Base-by-base conservation (phyloP, 2,797 vertebrate species). In the Muraenolepis orangiensis region DNA sequence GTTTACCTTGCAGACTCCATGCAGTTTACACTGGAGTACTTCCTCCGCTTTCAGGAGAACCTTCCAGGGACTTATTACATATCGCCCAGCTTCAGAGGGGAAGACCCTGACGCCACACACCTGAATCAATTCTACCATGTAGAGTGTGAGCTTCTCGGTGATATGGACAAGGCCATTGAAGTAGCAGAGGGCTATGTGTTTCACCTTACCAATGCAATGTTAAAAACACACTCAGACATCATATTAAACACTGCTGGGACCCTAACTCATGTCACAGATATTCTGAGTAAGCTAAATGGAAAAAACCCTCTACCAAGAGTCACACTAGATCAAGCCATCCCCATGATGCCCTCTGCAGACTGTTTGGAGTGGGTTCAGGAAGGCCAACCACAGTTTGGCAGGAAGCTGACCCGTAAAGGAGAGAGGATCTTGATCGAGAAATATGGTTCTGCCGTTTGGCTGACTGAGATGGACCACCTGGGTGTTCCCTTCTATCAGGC, bases 121-220 rank as follows among this genome's bases (percentile, higher is more conserved):
- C 83, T 95, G 74, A 95, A 95, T 76, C 93, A 95, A 86, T 95
- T 95, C 86, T 95, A 94, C 82, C 94, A 95, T 1, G 91, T 95
- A 1, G 94, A 95, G 84, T 95, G 94, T 78, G 94, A 95, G 83
- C 82, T 94, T 40, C 71, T 93, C 76, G 94, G 94, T 32, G 84
- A 93, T 80, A 93, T 95, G 91, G 88, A 95, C 72, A 61, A 80
- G 4, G 93, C 93, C 66, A 93, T 95, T 36, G 83, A 84, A 16
- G 86, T 89, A 73, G 93, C 94, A 79, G 93, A 95, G 81, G 83
- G 89, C 75, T 95, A 92, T 64, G 12, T 95, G 76, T 82, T 85
- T 78, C 83, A 94, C 73, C 85, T 94, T 42, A 94, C 93, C 23
- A 84, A 80, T 40, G 84, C 87, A 18, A 93, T 95, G 91, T 75